Conservation (phyloP, 2,113 vertebrate species). For the Phylloscopus trochiloides region DNA sequence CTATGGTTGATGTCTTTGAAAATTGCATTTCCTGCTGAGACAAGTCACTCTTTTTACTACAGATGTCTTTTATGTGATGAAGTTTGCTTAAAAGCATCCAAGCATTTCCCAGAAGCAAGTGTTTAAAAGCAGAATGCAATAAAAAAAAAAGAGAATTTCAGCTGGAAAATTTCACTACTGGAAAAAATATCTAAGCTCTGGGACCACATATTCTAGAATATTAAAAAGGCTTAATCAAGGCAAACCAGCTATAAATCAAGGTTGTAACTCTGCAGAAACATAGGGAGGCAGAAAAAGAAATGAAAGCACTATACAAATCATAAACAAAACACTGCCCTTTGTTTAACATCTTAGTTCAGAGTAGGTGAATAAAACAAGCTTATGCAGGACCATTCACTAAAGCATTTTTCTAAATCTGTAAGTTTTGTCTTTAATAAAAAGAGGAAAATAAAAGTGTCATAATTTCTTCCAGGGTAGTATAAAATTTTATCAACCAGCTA, state of each 20-base stretch:
- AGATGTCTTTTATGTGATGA: constrained; percentile 6
- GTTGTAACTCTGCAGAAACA: not conserved
- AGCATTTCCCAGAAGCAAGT: constrained; percentile 10
- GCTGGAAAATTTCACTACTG: not conserved
- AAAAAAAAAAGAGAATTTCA: not conserved
- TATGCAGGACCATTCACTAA: not conserved
- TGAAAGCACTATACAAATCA: not conserved
- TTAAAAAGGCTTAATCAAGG: not conserved
- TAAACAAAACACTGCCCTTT: not conserved
- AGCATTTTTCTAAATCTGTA: not conserved
- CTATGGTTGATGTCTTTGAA: constrained; percentile 17
- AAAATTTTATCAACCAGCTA: not conserved
- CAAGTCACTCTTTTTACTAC: constrained; percentile 21
- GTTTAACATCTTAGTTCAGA: not conserved
- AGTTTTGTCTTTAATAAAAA: not conserved
- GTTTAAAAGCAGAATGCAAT: constrained; percentile 14
- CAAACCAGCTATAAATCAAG: not conserved
- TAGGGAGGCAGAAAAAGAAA: not conserved
- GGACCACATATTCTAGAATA: not conserved
- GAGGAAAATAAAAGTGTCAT: not conserved
- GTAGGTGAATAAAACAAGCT: not conserved
- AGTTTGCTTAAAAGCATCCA: constrained; percentile 36
- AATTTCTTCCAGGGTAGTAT: not conserved
- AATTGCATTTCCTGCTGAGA: constrained; percentile 24
- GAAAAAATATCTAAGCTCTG: not conserved